These are phyloP conservation scores for Passerculus sandwichensis DNA, from an alignment of 2,797 vertebrate genomes.

Conservation along the genomic window DNA sequence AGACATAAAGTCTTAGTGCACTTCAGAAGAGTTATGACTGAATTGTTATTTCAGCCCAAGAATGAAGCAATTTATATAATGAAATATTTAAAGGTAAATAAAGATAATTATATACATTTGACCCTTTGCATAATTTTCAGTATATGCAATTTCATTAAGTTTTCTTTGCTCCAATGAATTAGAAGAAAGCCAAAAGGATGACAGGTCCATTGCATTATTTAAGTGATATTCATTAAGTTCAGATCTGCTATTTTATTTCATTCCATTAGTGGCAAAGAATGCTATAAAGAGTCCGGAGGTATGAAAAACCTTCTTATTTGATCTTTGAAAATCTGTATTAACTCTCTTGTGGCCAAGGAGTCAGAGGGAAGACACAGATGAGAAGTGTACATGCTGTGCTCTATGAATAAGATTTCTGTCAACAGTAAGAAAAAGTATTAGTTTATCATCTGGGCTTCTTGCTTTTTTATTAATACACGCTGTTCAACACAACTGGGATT, in stretches of 20 bases:
- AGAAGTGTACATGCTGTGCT: background rate
- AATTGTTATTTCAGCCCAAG: constrained; percentile 33
- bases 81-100: constrained; percentile 44
- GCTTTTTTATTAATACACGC: background rate
- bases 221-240: constrained; percentile 5
- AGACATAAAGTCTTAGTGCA: constrained; percentile 31
- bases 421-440: background rate
- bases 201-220: background rate
- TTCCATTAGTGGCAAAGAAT: background rate
- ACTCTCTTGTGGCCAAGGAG: background rate
- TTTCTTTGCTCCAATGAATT: background rate
- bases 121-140: background rate
- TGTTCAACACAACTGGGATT: background rate
- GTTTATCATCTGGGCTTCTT: background rate
- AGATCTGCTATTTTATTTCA: constrained; percentile 6
- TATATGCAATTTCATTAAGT: background rate
- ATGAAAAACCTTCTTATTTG: constrained; percentile 13
- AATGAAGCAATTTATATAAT: constrained; percentile 42
- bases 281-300: background rate
- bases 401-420: background rate
- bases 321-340: constrained; percentile 20
- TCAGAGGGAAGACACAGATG: background rate
- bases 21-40: constrained; percentile 53
- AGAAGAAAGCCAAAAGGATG: background rate
- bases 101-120: background rate